Evolutionary conservation across 2,888 invertebrate genomes (phyloP).

Genomic region (Micropterix aruncella): DNA sequence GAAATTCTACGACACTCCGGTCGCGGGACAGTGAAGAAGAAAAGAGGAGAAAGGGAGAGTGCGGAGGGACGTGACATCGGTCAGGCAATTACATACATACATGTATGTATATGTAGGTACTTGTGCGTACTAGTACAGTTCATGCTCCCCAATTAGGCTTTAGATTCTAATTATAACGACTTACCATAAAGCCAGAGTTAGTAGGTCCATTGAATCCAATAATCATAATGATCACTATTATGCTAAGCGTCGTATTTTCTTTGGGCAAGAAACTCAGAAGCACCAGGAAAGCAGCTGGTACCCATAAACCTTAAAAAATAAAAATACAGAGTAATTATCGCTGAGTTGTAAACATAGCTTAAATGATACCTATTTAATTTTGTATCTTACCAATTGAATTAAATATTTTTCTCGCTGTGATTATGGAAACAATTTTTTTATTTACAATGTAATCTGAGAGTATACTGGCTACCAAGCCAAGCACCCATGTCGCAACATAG

Average conservation of each 20-base stretch:
- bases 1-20: too few species aligned
- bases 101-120: too few species aligned
- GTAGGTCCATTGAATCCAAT: neutral
- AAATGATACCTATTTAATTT: neutral
- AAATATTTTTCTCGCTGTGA: neutral
- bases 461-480: slow-evolving; percentile 35
- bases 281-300: slow-evolving; percentile 17
- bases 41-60: too few species aligned
- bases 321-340: slow-evolving; percentile 23
- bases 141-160: too few species aligned
- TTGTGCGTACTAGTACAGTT: too few species aligned
- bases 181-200: neutral
- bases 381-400: neutral
- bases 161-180: too few species aligned
- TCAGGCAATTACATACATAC: too few species aligned
- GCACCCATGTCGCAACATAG: slow-evolving; percentile 37
- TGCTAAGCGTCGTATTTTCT: neutral
- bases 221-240: slow-evolving; percentile 19
- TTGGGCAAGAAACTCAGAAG: neutral
- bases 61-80: too few species aligned
- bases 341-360: neutral
- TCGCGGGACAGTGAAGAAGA: too few species aligned
- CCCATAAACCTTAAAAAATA: slow-evolving; percentile 40
- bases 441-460: slow-evolving; percentile 31
- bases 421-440: slow-evolving; percentile 17